Evolutionary conservation across 2,797 vertebrate genomes (phyloP), one percentile per base, ranked within the genome.

Genomic region (Gorsachius magnificus): DNA sequence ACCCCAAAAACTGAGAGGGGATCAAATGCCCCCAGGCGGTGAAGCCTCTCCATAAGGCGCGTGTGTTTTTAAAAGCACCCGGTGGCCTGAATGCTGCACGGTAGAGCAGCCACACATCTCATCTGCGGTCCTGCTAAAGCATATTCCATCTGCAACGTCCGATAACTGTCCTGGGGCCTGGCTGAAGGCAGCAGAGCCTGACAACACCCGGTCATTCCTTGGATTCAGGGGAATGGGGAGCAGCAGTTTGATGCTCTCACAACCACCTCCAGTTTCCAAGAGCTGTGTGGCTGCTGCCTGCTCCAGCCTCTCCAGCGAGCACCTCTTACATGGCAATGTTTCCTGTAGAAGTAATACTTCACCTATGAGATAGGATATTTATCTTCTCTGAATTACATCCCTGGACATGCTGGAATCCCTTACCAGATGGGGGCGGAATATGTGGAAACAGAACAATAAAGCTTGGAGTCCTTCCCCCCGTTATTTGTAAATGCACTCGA

Each of bases 111-210:
- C 57, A 35, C 92, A 77, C 81, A 84, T 87, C 57, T 87, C 78
- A 80, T 89, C 95, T 91, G 89, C 83, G 50, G 79, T 60, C 88
- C 35, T 70, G 46, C 76, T 89, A 80, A 81, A 96, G 77, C 33
- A 19, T 80, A 60, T 83, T 70, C 89, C 93, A 83, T 83, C 92
- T 89, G 58, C 56, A 69, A 33, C 6, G 1, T 57, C 92, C 88
- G 87, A 76, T 74, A 75, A 11, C 57, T 54, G 82, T 85, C 78
- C 90, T 5, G 5, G 68, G 38, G 68, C 38, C 81, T 41, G 63
- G 14, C 68, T 70, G 86, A 45, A 69, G 85, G 12, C 74, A 60
- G 3, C 65, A 75, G 69, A 35, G 81, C 7, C 36, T 1, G 2
- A 64, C 78, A 41, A 43, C 26, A 7, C 2, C 14, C 33, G 1